Evolutionary conservation across 2,113 vertebrate genomes (phyloP).

Genomic region (Odocoileus hemionus): DNA sequence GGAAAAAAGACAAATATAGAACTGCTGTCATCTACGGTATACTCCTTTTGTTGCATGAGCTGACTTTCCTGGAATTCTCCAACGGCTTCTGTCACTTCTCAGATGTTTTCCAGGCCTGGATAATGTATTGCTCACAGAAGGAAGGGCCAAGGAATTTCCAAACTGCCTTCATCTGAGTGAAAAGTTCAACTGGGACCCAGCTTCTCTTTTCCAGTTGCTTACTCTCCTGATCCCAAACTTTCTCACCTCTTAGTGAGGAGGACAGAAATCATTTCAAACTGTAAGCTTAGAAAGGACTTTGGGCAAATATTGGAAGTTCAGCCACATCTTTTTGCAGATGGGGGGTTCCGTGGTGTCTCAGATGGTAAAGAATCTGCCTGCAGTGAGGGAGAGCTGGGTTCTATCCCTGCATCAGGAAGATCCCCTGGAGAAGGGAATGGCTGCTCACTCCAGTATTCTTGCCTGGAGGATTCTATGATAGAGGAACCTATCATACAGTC

Average conservation of each 20-base stretch:
- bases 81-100: neutral
- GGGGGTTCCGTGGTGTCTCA: neutral
- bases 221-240: neutral
- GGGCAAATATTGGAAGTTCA: neutral
- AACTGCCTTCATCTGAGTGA: neutral
- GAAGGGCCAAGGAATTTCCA: neutral
- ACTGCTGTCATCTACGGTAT: neutral
- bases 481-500: neutral
- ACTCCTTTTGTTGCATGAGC: neutral
- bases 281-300: neutral
- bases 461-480: neutral
- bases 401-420: neutral
- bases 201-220: neutral
- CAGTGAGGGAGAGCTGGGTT: neutral
- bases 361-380: neutral
- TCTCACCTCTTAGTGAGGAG: neutral
- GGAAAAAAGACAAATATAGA: neutral
- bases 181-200: neutral
- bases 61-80: slow-evolving; percentile 22
- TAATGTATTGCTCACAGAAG: neutral
- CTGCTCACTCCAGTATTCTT: neutral
- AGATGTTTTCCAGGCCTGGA: slow-evolving; percentile 9
- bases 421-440: neutral
- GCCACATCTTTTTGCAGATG: neutral
- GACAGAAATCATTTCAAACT: neutral